Conservation (phyloP, 1,140 invertebrate species). For the Euura saliciscinereae region DNA sequence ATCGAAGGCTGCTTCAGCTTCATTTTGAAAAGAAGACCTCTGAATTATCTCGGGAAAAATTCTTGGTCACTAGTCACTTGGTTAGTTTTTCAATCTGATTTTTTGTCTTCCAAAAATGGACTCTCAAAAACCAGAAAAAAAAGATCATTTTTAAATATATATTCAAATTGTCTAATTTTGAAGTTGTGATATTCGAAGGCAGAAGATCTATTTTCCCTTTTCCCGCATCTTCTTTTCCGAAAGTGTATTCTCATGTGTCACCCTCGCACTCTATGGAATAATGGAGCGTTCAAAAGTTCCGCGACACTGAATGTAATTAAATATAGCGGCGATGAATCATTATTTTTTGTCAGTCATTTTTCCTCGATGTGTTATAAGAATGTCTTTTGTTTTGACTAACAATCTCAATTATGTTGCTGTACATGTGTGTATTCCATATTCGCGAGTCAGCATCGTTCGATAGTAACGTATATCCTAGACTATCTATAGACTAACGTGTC, state of each 20-base stretch:
- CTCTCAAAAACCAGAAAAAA: too few relatives aligned
- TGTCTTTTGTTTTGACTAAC: constrained; percentile 1
- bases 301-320: not conserved
- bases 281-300: not conserved
- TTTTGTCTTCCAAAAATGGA: too few relatives aligned
- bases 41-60: too few relatives aligned
- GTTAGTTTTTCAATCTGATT: too few relatives aligned
- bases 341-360: not conserved
- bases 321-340: not conserved
- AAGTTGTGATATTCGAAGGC: not conserved
- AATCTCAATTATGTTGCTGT: not conserved
- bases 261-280: not conserved
- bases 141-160: too few relatives aligned
- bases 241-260: not conserved
- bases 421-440: not conserved
- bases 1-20: too few relatives aligned
- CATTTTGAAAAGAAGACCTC: too few relatives aligned
- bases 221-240: not conserved
- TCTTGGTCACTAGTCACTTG: too few relatives aligned
- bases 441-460: not conserved
- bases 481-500: not conserved
- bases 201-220: not conserved
- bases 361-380: not conserved
- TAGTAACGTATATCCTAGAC: not conserved
- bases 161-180: too few relatives aligned